These are phyloP conservation scores for Hassar affinis DNA, from an alignment of 2,113 vertebrate genomes.

Conservation along the genomic window DNA sequence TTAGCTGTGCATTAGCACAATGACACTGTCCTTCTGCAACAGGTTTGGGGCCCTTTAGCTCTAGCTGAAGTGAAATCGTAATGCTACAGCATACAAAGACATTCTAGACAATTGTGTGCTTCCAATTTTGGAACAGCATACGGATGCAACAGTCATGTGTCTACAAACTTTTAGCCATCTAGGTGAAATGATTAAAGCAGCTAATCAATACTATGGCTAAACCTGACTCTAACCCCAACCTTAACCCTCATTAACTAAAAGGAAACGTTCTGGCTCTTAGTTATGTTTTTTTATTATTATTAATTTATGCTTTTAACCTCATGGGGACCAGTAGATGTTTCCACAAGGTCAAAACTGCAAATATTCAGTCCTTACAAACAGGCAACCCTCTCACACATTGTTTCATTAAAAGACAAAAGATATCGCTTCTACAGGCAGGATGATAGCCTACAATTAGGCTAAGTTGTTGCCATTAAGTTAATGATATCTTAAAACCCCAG, in stretches of 20 bases:
- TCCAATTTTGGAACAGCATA: background rate
- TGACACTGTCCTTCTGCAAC: background rate
- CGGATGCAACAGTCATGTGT: too few relatives aligned
- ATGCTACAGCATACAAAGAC: background rate
- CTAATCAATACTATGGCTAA: background rate
- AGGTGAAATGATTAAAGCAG: too few relatives aligned
- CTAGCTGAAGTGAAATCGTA: background rate
- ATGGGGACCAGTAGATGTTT: background rate
- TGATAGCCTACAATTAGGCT: slow-evolving; percentile 6
- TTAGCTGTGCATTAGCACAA: too few relatives aligned
- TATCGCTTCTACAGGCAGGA: background rate
- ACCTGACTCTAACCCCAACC: background rate
- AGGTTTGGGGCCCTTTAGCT: background rate
- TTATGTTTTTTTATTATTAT: background rate
- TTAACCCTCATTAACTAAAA: background rate
- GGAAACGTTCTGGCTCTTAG: background rate
- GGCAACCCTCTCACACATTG: background rate
- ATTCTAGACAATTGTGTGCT: background rate
- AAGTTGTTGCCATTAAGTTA: slow-evolving; percentile 18
- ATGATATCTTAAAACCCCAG: slow-evolving; percentile 10
- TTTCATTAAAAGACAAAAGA: background rate
- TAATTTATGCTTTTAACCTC: background rate
- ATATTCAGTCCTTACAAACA: background rate
- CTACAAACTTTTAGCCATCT: too few relatives aligned
- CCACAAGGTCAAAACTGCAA: background rate